Evolutionary conservation across 2,888 invertebrate species (phyloP).

Genomic region (Octodonta nipae): DNA sequence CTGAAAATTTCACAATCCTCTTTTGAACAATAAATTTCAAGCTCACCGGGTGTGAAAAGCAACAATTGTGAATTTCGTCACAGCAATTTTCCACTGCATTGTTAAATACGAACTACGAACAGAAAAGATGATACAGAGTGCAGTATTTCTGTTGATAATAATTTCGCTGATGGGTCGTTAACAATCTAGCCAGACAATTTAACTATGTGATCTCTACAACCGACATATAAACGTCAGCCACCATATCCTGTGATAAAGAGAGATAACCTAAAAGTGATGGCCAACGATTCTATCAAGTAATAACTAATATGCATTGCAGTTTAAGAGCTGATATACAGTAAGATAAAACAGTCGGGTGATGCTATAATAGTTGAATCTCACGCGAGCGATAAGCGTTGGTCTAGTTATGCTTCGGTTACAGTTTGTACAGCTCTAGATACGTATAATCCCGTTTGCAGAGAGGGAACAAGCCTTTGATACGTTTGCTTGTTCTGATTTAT

Average conservation of each 20-base stretch:
- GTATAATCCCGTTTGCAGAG: too few species aligned
- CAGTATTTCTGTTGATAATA: conserved; percentile 19
- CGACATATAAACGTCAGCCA: conserved; percentile 6
- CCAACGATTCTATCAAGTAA: conserved; percentile 28
- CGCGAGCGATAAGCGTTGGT: conserved; percentile 28
- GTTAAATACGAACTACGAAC: conserved; percentile 15
- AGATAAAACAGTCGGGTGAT: conserved; percentile 27
- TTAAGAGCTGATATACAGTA: conserved; percentile 25
- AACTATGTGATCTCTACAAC: conserved; percentile 9
- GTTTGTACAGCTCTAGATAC: too few species aligned
- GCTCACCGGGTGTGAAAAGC: too few species aligned
- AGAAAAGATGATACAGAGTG: conserved; percentile 17
- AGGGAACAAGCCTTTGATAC: too few species aligned
- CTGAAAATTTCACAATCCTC: too few species aligned
- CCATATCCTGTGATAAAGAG: conserved; percentile 14
- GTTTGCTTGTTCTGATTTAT: too few species aligned
- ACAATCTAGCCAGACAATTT: conserved; percentile 10
- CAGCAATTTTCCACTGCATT: too few species aligned
- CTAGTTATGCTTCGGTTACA: too few species aligned
- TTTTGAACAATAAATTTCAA: too few species aligned
- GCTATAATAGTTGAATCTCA: conserved; percentile 29
- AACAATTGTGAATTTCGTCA: too few species aligned
- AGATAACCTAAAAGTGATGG: conserved; percentile 27
- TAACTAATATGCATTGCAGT: conserved; percentile 30
- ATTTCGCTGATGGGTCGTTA: conserved; percentile 20